Evolutionary conservation across 2,113 vertebrate genomes (phyloP), one percentile per base, ranked within the genome.

Genomic region (Strix aluco): DNA sequence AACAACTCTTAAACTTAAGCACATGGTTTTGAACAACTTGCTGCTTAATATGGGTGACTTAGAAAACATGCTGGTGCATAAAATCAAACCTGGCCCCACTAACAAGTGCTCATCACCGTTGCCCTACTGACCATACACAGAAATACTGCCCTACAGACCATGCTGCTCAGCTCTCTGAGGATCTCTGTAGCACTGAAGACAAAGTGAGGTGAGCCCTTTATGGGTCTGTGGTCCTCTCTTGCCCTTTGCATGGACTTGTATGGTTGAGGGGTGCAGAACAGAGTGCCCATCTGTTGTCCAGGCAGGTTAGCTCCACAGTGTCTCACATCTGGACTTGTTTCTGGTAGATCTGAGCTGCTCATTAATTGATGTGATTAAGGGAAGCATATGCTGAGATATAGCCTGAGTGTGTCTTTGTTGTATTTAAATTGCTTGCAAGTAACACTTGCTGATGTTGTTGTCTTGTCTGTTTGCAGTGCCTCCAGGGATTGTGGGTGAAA

Each of bases 401-500:
- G 52, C 67, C 16, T 11, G 14, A 52, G n/a, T 16, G 19, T 54
- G 23, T 26, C 59, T 71, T 84, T 49, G 30, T 42, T 70, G 14
- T 55, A 7, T 79, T 61, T 58, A 36, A 61, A 72, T 13, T 29
- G 23, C 11, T 38, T 86, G 21, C 11, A 36, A 44, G 20, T 42
- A 75, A 65, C 32, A 26, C 5, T 7, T 69, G 22, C 22, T 89
- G 42, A 49, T 72, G 26, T 32, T 86, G 32, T 77, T 6, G 1
- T 25, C 78, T 77, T 84, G 38, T 62, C 81, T 95, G 55, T 51
- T 97, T 99, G 69, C 85, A 98, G 99, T 99, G 74, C 99, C 99
- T 51, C 99, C 99, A 79, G 98, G 82, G 66, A 99, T 99, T 80
- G 94, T 98, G 54, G 98, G 97, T 34, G 98, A 98, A 79, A 99